phyloP scores from a whole-genome alignment of 2,113 vertebrate genomes.

The Eonycteris spelaea region DNA sequence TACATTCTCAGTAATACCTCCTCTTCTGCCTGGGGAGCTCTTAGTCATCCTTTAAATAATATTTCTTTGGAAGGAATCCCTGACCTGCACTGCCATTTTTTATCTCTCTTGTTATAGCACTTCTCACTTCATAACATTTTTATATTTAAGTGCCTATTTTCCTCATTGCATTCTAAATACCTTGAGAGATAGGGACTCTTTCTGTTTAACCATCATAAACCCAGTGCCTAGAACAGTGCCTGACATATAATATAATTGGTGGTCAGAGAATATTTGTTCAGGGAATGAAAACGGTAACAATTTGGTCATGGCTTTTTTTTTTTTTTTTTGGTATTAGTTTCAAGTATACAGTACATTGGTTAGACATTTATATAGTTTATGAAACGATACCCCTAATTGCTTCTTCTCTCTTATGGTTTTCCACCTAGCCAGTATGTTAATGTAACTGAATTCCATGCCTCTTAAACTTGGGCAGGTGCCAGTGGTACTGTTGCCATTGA shows the following conservation, averaged over 20 bases:
- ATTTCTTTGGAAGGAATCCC: not conserved
- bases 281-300: not conserved
- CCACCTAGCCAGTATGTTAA: too few relatives aligned
- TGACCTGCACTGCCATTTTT: not conserved
- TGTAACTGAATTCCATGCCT: not conserved
- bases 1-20: not conserved
- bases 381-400: too few relatives aligned
- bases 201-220: not conserved
- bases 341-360: too few relatives aligned
- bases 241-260: not conserved
- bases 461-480: not conserved
- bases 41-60: constrained; percentile 1
- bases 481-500: not conserved
- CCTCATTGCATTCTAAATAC: not conserved
- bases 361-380: too few relatives aligned
- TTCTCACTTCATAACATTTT: not conserved
- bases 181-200: not conserved
- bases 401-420: too few relatives aligned
- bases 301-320: not conserved
- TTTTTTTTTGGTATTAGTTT: too few relatives aligned
- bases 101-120: not conserved
- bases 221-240: not conserved
- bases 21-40: not conserved
- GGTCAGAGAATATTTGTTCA: not conserved
- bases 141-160: not conserved